Evolutionary conservation across 2,888 invertebrate genomes (phyloP).

Genomic region (Sinohyriopsis cumingii): DNA sequence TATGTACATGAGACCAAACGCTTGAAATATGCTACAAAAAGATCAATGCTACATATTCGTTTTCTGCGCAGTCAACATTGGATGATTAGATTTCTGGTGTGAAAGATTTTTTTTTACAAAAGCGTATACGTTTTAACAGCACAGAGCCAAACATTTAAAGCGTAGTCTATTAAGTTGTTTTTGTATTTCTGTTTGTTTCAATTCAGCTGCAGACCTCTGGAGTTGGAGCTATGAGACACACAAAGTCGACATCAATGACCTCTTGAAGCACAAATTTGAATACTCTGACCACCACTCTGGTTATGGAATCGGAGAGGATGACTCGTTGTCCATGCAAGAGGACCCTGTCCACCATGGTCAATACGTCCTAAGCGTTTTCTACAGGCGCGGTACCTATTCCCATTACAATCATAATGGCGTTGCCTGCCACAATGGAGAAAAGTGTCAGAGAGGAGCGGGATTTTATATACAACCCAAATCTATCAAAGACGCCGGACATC

Average conservation of each 20-base stretch:
- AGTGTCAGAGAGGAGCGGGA: slow-evolving; percentile 37
- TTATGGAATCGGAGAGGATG: slow-evolving; percentile 29
- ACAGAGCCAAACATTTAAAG: too few relatives aligned
- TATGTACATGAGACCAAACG: too few relatives aligned
- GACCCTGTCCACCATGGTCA: slow-evolving; percentile 35
- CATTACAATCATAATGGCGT: too few relatives aligned
- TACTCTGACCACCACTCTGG: slow-evolving; percentile 10
- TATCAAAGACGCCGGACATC: not conserved
- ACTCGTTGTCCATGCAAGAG: slow-evolving; percentile 28
- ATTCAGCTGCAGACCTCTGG: slow-evolving; percentile 19
- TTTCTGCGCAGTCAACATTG: too few relatives aligned
- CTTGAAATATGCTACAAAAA: too few relatives aligned
- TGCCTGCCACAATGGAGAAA: slow-evolving; percentile 4
- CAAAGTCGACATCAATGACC: slow-evolving; percentile 13
- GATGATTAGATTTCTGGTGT: too few relatives aligned
- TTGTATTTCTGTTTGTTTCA: too few relatives aligned
- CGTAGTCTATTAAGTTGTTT: too few relatives aligned
- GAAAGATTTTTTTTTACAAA: too few relatives aligned
- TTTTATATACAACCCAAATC: slow-evolving; percentile 38
- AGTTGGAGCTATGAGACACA: slow-evolving; percentile 23
- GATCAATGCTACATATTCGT: too few relatives aligned
- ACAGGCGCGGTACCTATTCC: slow-evolving; percentile 16
- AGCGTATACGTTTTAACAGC: too few relatives aligned
- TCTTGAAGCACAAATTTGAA: slow-evolving; percentile 18
- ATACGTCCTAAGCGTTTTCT: slow-evolving; percentile 41